Percentiles rank a stretch among this genome's conserved stretches.
These are phyloP conservation scores for Bombus haemorrhoidalis DNA, from an alignment of 1,140 invertebrate species.

Conservation along the genomic window DNA sequence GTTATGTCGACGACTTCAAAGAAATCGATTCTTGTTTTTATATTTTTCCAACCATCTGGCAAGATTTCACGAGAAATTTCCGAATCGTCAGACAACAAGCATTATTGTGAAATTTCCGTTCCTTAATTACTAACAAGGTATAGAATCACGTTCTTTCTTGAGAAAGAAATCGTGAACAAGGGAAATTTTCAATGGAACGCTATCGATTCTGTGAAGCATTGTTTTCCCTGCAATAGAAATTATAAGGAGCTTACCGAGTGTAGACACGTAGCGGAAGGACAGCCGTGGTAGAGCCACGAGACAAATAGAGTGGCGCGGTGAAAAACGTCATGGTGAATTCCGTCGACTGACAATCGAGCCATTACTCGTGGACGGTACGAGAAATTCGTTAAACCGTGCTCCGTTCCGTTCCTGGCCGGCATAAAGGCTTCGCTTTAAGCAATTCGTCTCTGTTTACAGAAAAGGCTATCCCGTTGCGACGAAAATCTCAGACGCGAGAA, in stretches of 20 bases:
- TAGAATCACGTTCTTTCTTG: too few relatives aligned
- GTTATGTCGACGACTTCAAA: not conserved
- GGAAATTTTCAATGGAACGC: not conserved
- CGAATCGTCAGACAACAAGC: not conserved
- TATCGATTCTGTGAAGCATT: not conserved
- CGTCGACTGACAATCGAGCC: slow-evolving; percentile 3
- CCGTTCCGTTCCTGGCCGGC: not conserved
- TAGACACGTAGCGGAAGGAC: not conserved
- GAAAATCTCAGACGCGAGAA: slow-evolving; percentile 46
- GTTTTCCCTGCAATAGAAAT: not conserved
- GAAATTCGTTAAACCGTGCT: not conserved
- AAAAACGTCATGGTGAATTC: not conserved
- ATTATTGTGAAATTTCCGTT: not conserved
- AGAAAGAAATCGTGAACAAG: too few relatives aligned
- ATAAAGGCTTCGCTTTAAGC: slow-evolving; percentile 47
- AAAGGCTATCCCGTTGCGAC: slow-evolving; percentile 29
- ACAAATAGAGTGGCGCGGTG: not conserved
- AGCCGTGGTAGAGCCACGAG: too few relatives aligned
- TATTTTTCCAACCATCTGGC: not conserved
- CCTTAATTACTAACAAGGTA: too few relatives aligned
- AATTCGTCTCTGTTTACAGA: slow-evolving; percentile 36
- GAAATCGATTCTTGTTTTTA: slow-evolving; percentile 2
- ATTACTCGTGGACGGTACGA: not conserved
- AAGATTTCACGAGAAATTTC: not conserved
- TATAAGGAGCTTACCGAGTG: not conserved